A percentile compares a stretch with the other conserved stretches of the same genome.
These are phyloP conservation scores for Bellardia bayeri DNA, from an alignment of 2,888 invertebrate species.

Conservation along the genomic window DNA sequence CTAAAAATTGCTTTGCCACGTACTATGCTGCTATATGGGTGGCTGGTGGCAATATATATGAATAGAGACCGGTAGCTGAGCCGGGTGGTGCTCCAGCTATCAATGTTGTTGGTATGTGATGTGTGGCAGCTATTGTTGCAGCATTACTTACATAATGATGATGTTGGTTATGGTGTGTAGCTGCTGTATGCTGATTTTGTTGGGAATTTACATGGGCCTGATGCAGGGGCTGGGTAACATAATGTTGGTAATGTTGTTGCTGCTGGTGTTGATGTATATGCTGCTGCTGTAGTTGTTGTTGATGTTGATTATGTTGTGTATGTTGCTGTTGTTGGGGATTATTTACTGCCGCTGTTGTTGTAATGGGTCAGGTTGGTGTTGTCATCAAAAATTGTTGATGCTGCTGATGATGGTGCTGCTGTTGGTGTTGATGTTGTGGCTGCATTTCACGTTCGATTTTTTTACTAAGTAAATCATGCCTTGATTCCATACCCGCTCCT, in stretches of 20 bases:
- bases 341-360: constrained; percentile 74
- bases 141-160: constrained; percentile 74
- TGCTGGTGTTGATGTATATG: constrained; percentile 72
- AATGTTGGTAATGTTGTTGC: constrained; percentile 76
- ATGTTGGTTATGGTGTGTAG: constrained; percentile 41
- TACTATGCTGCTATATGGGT: constrained; percentile 83
- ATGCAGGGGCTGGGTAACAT: constrained; percentile 75
- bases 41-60: constrained; percentile 83
- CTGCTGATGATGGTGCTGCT: constrained; percentile 77
- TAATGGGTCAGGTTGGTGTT: constrained; percentile 85
- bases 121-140: constrained; percentile 76
- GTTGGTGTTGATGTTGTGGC: constrained; percentile 74
- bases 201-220: constrained; percentile 64
- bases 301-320: constrained; percentile 75
- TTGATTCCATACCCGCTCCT: constrained; percentile 85
- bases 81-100: constrained; percentile 78
- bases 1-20: constrained; percentile 76
- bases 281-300: constrained; percentile 74
- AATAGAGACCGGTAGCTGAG: constrained; percentile 80
- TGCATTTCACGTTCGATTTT: constrained; percentile 83
- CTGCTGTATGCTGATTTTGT: constrained; percentile 70
- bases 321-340: constrained; percentile 74
- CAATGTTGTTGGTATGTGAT: constrained; percentile 77
- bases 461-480: constrained; percentile 84
- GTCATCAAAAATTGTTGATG: constrained; percentile 84